Evolutionary conservation across 2,113 vertebrate genomes (phyloP), one percentile per base, ranked within the genome.

Genomic region (Hyperopisus bebe): DNA sequence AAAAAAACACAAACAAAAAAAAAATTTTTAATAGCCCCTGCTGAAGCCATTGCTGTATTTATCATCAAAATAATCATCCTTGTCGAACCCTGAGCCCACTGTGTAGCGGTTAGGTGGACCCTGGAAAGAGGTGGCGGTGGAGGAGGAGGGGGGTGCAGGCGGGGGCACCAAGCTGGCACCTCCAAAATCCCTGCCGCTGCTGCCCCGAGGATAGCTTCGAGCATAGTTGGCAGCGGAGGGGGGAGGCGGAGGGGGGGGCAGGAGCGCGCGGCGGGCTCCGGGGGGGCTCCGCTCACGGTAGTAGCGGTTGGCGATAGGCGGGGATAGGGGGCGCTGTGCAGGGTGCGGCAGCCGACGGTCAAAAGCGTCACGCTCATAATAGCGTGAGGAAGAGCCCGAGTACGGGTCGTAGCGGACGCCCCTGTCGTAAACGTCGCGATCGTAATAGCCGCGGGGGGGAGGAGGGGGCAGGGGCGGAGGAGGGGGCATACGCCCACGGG

Each of bases 201-300:
- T 70, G 53, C 91, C 90, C 39, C 93, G 90, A 88, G 90, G 90
- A 53, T 94, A 95, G 90, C 89, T 91, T 88, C 90, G 93, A 90
- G 87, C 89, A 46, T 88, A 93, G 92, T 88, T 87, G 70, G 90
- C 90, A 62, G 93, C 88, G 50, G 92, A 90, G 7, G 93, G 92
- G 1, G 93, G 93, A 1, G 91, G 91, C 9, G 93, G 92, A 87
- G 82, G 92, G 47, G n/a, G 93, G 82, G 74, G 93, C 88, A 90
- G 93, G 89, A 90, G 92, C 39, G 94, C 92, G 88, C 94, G 93
- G 89, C 93, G 91, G 77, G 46, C 89, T 17, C 94, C 94, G 55
- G 94, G 90, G n/a, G 94, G 95, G 88, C 95, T 94, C 62, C 95
- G 93, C 85, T 95, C 94, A 74, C 94, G 93, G 84, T 95, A 95